Conservation (phyloP, 1,140 invertebrate species). For the Ridgeia piscesae region DNA sequence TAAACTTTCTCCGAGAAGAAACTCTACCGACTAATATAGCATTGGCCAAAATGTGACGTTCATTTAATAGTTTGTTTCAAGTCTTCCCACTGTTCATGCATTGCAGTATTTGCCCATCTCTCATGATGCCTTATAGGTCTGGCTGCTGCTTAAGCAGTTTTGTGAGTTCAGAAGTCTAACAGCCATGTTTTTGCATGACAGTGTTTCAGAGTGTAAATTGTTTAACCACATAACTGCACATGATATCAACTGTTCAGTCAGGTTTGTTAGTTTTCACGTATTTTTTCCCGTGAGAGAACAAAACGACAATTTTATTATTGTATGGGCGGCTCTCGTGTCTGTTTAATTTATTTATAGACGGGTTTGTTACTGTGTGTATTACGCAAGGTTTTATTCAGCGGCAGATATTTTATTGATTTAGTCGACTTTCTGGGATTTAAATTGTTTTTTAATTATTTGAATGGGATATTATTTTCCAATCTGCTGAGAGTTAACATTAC, state of each 20-base stretch:
- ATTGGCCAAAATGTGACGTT: neutral
- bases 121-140: conserved; percentile 5
- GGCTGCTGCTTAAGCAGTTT: neutral
- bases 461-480: too few relatives aligned
- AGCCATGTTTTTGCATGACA: neutral
- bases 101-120: neutral
- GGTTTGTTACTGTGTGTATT: neutral
- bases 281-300: neutral
- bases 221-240: neutral
- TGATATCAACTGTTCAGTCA: neutral
- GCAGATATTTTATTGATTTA: neutral
- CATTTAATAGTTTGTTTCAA: neutral
- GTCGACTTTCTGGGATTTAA: neutral
- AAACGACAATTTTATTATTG: neutral
- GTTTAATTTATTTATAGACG: neutral
- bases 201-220: neutral
- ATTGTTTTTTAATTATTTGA: neutral
- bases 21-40: neutral
- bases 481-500: too few relatives aligned
- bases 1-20: neutral
- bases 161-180: neutral
- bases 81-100: neutral
- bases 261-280: neutral
- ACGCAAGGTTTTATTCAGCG: neutral
- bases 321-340: neutral